Percentiles rank a stretch among this genome's conserved stretches.
Conservation (phyloP, 2,113 vertebrate species). For the Epinephelus lanceolatus region DNA sequence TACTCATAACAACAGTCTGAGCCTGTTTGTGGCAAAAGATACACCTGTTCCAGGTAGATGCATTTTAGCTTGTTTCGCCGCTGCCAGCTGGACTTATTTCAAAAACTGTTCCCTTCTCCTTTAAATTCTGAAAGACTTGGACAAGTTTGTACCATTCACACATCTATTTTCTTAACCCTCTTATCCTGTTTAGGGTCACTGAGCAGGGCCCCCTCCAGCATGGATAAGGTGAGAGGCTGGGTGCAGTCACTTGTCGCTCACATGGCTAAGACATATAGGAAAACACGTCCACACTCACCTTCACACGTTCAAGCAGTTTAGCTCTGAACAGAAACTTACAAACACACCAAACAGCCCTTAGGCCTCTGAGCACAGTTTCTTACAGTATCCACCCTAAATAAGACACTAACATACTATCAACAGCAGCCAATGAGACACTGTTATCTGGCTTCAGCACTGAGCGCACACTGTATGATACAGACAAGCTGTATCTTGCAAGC, state of each 20-base stretch:
- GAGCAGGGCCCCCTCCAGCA: too few species aligned
- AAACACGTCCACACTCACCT: background rate
- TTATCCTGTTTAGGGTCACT: background rate
- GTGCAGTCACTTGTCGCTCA: background rate
- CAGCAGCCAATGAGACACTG: conserved; percentile 34
- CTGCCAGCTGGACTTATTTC: too few species aligned
- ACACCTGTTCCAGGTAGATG: too few species aligned
- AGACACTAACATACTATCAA: conserved; percentile 43
- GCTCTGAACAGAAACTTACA: conserved; percentile 27
- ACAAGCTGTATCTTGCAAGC: conserved; percentile 39
- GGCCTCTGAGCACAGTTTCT: conserved; percentile 39
- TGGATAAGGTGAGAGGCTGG: background rate
- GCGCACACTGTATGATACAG: conserved; percentile 29
- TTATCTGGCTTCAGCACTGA: conserved; percentile 14
- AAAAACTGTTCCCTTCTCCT: too few species aligned
- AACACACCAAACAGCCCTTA: conserved; percentile 28
- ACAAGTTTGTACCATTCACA: background rate
- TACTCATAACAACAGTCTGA: too few species aligned
- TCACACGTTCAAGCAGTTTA: background rate
- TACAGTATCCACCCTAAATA: conserved; percentile 44
- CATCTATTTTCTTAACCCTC: background rate
- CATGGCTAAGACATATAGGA: background rate
- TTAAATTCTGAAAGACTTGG: too few species aligned
- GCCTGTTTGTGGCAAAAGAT: too few species aligned
- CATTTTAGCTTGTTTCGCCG: too few species aligned